These are phyloP conservation scores for Dunckerocampus dactyliophorus DNA, from an alignment of 2,113 vertebrate species.

Conservation along the genomic window DNA sequence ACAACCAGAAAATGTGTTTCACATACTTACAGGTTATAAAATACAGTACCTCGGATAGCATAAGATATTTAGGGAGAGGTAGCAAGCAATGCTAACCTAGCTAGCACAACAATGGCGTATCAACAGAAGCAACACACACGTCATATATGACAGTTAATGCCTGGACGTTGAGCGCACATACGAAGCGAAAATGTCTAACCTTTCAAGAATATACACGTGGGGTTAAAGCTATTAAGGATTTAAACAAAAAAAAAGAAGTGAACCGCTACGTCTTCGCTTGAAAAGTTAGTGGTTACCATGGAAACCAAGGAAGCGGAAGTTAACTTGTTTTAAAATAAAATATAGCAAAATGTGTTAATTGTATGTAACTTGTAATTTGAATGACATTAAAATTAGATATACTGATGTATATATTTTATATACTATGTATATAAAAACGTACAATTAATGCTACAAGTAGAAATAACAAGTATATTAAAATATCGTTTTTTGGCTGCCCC, in stretches of 20 bases:
- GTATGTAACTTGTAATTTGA: no score
- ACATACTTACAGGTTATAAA: not conserved
- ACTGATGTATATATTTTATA: no score
- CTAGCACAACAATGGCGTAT: not conserved
- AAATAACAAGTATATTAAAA: not conserved
- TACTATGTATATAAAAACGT: no score
- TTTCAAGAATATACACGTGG: not conserved
- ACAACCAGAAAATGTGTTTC: not conserved
- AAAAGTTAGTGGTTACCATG: no score
- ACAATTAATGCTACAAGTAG: no score
- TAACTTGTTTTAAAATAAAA: no score
- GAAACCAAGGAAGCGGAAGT: no score
- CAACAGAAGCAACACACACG: not conserved
- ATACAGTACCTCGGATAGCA: not conserved
- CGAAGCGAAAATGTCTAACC: not conserved
- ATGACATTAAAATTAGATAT: no score
- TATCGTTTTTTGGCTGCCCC: slow-evolving; percentile 3
- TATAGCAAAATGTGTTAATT: no score
- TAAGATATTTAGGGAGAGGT: not conserved
- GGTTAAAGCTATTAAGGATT: no score
- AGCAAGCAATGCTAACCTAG: not conserved
- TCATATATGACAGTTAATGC: not conserved
- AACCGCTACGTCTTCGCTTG: no score
- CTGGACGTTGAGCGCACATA: not conserved
- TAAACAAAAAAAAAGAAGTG: no score